Base-by-base conservation (phyloP, 2,888 invertebrate species). In the Zonitis immaculata region DNA sequence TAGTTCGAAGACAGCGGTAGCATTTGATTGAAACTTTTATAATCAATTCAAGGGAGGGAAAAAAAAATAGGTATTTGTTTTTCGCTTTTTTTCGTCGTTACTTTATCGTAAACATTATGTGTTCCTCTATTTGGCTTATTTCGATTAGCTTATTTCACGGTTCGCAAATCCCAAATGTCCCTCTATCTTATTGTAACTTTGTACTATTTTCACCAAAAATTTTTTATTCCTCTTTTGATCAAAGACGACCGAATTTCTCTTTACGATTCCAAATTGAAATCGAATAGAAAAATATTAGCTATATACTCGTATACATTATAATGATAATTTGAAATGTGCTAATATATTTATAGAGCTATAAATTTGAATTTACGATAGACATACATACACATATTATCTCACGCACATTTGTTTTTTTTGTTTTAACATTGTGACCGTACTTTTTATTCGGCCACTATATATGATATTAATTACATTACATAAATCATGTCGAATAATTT, bases 81-180 rank as follows among this genome's bases (percentile, higher is more conserved):
- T n/a, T n/a, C n/a, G n/a, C n/a, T n/a, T n/a, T n/a, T n/a, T n/a
- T n/a, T n/a, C n/a, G n/a, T n/a, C n/a, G n/a, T n/a, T n/a, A n/a
- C n/a, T 39, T 39, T 39, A 20, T 39, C 39, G 39, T 11, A 9
- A 39, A 39, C 39, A 39, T 53, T 27, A 25, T 27, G 14, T 47
- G 11, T 47, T 48, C n/a, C n/a, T 63, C 66, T 70, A 65, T 69
- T 69, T 67, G 66, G 65, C 60, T 65, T 65, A 64, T 65, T 67
- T 65, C 66, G 72, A 72, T 73, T 71, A 69, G 67, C 72, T 71
- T 72, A 73, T 73, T 73, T 73, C 72, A 73, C 72, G 73, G 71
- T 65, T 73, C 71, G 71, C 70, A 72, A 72, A 69, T 67, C 69
- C 67, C 68, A 65, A 69, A 65, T 63, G 66, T 63, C 61, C 64